These are phyloP conservation scores for Ctenomys sociabilis DNA, from an alignment of 2,113 vertebrate species.

Conservation along the genomic window DNA sequence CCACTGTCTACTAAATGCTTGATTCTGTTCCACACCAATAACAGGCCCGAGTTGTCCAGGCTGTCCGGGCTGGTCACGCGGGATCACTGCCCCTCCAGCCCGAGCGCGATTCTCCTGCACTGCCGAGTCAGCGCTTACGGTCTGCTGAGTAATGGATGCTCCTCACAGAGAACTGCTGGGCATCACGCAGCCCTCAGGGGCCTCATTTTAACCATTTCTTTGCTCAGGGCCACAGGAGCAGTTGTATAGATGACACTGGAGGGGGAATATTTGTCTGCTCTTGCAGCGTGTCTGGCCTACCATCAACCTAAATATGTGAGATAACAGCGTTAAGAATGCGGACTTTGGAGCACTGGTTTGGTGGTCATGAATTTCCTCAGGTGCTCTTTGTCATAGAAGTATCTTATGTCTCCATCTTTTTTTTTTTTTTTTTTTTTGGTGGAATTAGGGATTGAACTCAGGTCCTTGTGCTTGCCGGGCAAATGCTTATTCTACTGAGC, in stretches of 20 bases:
- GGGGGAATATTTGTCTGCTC: not conserved
- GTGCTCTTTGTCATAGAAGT: not conserved
- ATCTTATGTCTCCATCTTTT: not conserved
- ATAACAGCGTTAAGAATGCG: not conserved
- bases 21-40: constrained; percentile 64
- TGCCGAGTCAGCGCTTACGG: constrained; percentile 2
- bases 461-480: too few relatives aligned
- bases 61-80: constrained; percentile 40
- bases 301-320: not conserved
- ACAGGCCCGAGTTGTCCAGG: constrained; percentile 30
- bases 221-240: not conserved
- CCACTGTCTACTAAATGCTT: constrained; percentile 44
- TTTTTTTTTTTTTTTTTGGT: too few relatives aligned
- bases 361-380: not conserved
- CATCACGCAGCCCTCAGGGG: not conserved
- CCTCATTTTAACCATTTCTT: constrained; percentile 21
- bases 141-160: constrained; percentile 16
- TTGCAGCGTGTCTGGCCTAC: not conserved
- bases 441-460: too few relatives aligned
- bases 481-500: too few relatives aligned
- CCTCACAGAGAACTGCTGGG: not conserved
- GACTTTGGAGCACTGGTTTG: not conserved
- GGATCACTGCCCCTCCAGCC: constrained; percentile 21
- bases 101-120: not conserved
- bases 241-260: not conserved